phyloP scores from a whole-genome alignment of 2,797 vertebrate genomes.

The Sternarchorhynchus goeldii region DNA sequence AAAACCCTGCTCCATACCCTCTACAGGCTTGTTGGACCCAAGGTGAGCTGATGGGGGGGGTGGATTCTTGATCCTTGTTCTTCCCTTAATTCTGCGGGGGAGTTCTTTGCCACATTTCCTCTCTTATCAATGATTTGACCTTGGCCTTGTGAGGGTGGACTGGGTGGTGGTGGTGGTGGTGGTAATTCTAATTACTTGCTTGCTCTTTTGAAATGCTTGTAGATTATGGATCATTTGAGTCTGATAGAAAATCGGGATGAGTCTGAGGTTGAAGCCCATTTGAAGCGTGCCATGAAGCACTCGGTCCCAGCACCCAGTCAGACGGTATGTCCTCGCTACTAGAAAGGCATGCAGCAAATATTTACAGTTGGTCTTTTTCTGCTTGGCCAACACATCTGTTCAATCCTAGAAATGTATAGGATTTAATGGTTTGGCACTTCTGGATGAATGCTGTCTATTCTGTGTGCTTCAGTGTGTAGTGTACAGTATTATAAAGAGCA shows the following conservation, averaged over 20 bases:
- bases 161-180: too few relatives aligned
- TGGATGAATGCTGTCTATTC: too few relatives aligned
- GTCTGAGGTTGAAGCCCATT: conserved; percentile 90
- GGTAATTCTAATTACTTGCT: too few relatives aligned
- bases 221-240: conserved; percentile 95
- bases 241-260: conserved; percentile 98
- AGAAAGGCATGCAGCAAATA: conserved; percentile 76
- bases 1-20: conserved; percentile 93
- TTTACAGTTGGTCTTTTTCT: not conserved
- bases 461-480: too few relatives aligned
- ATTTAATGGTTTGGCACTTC: too few relatives aligned
- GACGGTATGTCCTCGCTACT: not conserved
- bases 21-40: conserved; percentile 89
- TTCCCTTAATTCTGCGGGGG: too few relatives aligned
- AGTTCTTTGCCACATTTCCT: too few relatives aligned
- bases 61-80: not conserved
- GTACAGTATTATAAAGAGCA: too few relatives aligned
- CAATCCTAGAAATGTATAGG: too few relatives aligned
- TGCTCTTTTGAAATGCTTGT: too few relatives aligned
- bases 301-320: conserved; percentile 59
- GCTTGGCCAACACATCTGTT: not conserved
- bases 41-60: conserved; percentile 70
- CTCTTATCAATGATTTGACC: not conserved
- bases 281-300: conserved; percentile 89
- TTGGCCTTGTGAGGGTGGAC: too few relatives aligned